Evolutionary conservation across 2,797 vertebrate genomes (phyloP).

Genomic region (Moxostoma hubbsi): DNA sequence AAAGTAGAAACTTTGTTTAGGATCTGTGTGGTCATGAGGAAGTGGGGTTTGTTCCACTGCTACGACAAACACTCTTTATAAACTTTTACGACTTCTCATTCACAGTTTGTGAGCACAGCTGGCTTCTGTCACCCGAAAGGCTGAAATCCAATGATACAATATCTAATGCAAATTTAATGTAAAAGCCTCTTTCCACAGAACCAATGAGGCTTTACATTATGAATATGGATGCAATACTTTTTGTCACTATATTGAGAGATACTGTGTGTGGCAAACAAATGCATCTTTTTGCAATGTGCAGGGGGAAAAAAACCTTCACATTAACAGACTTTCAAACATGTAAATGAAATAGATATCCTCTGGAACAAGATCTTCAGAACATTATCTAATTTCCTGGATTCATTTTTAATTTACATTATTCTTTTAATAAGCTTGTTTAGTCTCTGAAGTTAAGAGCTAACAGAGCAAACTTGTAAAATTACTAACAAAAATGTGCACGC

Average conservation of each 20-base stretch:
- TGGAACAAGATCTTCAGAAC: conserved; percentile 25
- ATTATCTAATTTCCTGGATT: conserved; percentile 35
- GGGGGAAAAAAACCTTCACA: background rate
- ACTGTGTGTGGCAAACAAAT: conserved; percentile 23
- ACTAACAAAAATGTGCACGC: background rate
- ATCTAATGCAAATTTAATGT: conserved; percentile 64
- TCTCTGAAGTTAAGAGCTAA: conserved; percentile 26
- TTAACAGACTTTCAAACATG: conserved; percentile 37
- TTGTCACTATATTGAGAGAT: conserved; percentile 36
- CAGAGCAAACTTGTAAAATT: conserved; percentile 22
- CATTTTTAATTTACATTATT: conserved; percentile 16
- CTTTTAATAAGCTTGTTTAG: conserved; percentile 21
- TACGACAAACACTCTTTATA: conserved; percentile 49
- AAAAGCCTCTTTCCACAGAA: conserved; percentile 56
- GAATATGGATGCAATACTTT: conserved; percentile 58
- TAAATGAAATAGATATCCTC: conserved; percentile 19
- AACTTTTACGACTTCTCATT: conserved; percentile 59
- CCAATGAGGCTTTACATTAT: conserved; percentile 61
- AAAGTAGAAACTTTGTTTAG: conserved; percentile 3
- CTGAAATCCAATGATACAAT: conserved; percentile 61
- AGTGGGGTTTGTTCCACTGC: background rate
- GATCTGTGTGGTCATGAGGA: conserved; percentile 5
- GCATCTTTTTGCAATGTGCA: conserved; percentile 11
- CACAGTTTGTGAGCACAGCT: conserved; percentile 58
- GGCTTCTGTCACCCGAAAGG: conserved; percentile 55